A percentile compares a stretch with the other conserved stretches of the same genome.
Conservation (phyloP, 2,113 vertebrate genomes). For the Taxidea taxus region DNA sequence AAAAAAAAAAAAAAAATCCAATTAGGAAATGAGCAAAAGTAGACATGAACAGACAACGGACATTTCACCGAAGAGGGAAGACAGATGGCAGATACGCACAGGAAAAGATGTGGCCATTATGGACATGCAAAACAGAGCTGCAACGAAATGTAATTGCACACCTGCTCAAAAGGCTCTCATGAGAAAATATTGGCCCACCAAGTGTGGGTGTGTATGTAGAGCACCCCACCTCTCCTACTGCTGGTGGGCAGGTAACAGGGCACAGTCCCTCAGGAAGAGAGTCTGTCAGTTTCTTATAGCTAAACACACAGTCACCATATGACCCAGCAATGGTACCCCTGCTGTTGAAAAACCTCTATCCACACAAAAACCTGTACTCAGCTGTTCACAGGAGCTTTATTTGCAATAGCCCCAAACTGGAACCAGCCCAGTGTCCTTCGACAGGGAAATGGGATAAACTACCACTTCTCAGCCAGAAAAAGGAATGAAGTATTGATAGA, state of each 20-base stretch:
- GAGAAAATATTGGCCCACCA: background rate
- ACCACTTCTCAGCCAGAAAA: background rate
- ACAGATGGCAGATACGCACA: background rate
- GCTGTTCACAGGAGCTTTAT: background rate
- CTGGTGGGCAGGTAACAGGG: background rate
- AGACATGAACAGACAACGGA: background rate
- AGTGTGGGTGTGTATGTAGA: background rate
- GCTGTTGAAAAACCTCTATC: background rate
- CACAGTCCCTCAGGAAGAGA: background rate
- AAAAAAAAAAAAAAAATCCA: background rate
- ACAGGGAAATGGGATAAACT: background rate
- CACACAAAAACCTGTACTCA: background rate
- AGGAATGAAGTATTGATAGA: background rate
- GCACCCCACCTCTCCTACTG: background rate
- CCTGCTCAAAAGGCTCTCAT: background rate
- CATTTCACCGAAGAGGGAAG: background rate
- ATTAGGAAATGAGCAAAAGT: background rate
- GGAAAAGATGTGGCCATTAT: background rate
- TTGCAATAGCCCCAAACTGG: background rate
- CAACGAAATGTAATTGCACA: background rate
- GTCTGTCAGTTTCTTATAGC: background rate
- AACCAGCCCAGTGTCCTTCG: background rate
- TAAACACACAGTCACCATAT: background rate
- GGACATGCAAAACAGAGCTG: conserved; percentile 12
- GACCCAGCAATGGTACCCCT: background rate